Base-by-base conservation (phyloP, 2,797 vertebrate species). In the Chaetodon trifasciatus region DNA sequence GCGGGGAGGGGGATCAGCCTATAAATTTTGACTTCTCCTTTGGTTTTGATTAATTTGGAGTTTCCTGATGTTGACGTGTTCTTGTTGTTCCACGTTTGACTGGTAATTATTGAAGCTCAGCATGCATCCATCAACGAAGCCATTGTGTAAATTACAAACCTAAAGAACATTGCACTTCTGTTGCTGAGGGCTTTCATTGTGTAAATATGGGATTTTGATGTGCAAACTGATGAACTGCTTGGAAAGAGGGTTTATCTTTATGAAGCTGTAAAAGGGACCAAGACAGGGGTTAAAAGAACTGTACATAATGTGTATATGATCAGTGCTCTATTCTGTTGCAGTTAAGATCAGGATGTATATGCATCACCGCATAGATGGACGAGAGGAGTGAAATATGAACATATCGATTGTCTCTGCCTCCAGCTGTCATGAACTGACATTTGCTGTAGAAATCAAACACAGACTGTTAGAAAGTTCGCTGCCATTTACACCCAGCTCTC, bases 281-380 rank as follows among this genome's bases (percentile, higher is more conserved):
- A 88, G 91, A 87, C 78, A 78, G 91, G 70, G 85, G 79, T 84
- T 85, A 74, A 82, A 81, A 86, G 89, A 93, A 90, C 87, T 96
- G 97, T 96, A 96, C 79, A 97, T 96, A 96, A 84, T 93, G 92
- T 96, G 94, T 97, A 96, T 95, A 95, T 94, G 94, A 92, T 85
- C 91, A 88, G 84, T 74, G 69, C 82, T 86, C 82, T 92, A 55
- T 89, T 92, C 90, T 88, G 86, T 94, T 93, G 90, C 93, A 91
- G 93, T 96, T 90, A 91, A 88, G 91, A 90, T 76, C 92, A 93
- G 92, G 94, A 94, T 92, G 90, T 91, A 90, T 76, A 90, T 85
- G 89, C 89, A 40, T 95, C 92, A 91, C 95, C 93, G 95, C 92
- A 73, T 85, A 90, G 92, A 91, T 85, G 91, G 83, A 86, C 73